Conservation (phyloP, 2,797 vertebrate species). For the Sebastes paucispinis region DNA sequence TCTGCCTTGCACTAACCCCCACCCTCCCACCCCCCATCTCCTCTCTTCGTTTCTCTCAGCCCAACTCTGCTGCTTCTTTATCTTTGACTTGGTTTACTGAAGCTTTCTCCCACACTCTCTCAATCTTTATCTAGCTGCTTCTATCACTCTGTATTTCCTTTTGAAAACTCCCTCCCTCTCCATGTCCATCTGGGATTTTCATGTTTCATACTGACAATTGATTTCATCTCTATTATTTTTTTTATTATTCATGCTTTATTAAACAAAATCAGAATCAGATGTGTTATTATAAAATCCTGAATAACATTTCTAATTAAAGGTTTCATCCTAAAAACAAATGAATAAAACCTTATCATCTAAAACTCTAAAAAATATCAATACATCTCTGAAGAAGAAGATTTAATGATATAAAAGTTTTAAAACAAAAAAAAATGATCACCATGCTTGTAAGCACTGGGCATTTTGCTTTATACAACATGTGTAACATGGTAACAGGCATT, state of each 20-base stretch:
- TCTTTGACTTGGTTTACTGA: conserved; percentile 9
- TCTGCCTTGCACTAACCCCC: not conserved
- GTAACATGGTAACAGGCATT: too few relatives aligned
- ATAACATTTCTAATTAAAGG: not conserved
- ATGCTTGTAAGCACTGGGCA: too few relatives aligned
- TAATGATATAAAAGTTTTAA: not conserved
- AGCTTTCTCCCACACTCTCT: conserved; percentile 14
- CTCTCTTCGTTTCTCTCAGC: not conserved
- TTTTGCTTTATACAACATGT: too few relatives aligned
- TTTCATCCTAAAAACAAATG: not conserved
- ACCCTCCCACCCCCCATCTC: not conserved
- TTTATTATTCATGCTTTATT: not conserved
- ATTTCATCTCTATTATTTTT: not conserved
- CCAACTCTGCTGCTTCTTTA: conserved; percentile 4
- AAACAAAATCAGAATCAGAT: not conserved
- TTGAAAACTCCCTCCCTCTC: not conserved
- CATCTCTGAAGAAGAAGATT: not conserved
- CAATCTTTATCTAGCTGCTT: conserved; percentile 19
- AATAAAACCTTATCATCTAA: not conserved
- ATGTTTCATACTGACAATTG: not conserved
- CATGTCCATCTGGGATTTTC: not conserved
- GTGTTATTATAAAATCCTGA: not conserved
- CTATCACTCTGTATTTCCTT: conserved; percentile 10
- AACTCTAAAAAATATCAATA: not conserved
- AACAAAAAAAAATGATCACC: not conserved